phyloP scores from a whole-genome alignment of 2,113 vertebrate genomes.

The Lichenostomus cassidix region DNA sequence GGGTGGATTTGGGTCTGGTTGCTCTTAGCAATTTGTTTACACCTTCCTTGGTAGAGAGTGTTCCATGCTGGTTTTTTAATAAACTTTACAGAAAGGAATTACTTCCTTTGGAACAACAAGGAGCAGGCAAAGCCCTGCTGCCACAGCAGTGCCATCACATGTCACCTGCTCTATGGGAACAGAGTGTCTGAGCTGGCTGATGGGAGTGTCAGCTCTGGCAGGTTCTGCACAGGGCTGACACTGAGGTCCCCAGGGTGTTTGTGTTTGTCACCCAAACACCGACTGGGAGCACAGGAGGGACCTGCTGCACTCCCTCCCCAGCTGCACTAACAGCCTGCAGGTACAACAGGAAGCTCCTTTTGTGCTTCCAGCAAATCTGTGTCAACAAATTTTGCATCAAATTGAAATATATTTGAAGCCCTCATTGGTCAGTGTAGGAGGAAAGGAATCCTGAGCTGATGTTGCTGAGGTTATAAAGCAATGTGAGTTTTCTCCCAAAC shows the following conservation, averaged over 20 bases:
- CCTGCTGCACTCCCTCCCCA: not conserved
- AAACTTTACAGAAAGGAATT: not conserved
- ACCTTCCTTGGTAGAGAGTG: not conserved
- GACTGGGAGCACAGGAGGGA: not conserved
- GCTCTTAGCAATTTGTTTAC: not conserved
- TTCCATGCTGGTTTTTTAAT: not conserved
- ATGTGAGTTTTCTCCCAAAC: not conserved
- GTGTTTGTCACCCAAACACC: not conserved
- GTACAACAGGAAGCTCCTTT: not conserved
- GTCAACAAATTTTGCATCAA: not conserved
- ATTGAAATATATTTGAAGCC: not conserved
- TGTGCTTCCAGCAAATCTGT: not conserved
- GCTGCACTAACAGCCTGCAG: fast-evolving
- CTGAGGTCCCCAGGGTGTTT: not conserved
- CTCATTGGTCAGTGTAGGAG: not conserved
- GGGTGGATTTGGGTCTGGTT: not conserved
- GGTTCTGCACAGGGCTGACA: not conserved
- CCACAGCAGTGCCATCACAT: not conserved
- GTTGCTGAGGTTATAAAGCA: fast-evolving
- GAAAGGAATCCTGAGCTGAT: not conserved
- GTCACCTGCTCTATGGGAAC: not conserved
- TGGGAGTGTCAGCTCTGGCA: not conserved
- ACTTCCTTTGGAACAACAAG: not conserved
- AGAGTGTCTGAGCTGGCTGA: not conserved
- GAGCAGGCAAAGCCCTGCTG: not conserved